phyloP scores from a whole-genome alignment of 1,140 invertebrate species.

The Diabrotica undecimpunctata region DNA sequence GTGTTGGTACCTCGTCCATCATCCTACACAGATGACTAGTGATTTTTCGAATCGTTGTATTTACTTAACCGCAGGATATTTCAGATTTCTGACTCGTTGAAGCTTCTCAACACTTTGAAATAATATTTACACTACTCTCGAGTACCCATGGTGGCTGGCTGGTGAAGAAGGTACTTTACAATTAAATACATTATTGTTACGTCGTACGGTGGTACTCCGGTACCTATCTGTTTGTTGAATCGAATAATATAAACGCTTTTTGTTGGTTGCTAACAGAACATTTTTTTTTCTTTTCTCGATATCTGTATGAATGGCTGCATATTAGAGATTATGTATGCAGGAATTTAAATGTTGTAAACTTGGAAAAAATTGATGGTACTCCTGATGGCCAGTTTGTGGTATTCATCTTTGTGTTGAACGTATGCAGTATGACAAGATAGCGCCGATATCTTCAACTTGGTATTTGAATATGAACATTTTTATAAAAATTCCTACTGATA shows the following conservation, averaged over 20 bases:
- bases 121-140: slow-evolving; percentile 8
- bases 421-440: too few species aligned
- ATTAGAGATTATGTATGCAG: not conserved
- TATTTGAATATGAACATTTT: too few species aligned
- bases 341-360: not conserved
- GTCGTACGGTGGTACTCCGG: not conserved
- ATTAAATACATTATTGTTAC: slow-evolving; percentile 3
- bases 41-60: not conserved
- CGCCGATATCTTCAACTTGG: too few species aligned
- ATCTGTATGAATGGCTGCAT: not conserved
- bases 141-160: not conserved
- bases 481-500: too few species aligned
- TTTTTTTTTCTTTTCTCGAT: not conserved
- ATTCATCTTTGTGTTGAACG: too few species aligned
- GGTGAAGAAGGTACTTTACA: not conserved
- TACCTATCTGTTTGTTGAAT: slow-evolving; percentile 2
- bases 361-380: too few species aligned
- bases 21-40: slow-evolving; percentile 5
- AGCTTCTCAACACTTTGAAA: slow-evolving; percentile 3
- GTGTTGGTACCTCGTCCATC: not conserved
- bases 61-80: not conserved
- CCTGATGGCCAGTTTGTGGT: too few species aligned
- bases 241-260: not conserved
- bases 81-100: not conserved
- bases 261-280: not conserved